These are phyloP conservation scores for Chloroceryle amazona DNA, from an alignment of 2,797 vertebrate genomes.

Conservation along the genomic window DNA sequence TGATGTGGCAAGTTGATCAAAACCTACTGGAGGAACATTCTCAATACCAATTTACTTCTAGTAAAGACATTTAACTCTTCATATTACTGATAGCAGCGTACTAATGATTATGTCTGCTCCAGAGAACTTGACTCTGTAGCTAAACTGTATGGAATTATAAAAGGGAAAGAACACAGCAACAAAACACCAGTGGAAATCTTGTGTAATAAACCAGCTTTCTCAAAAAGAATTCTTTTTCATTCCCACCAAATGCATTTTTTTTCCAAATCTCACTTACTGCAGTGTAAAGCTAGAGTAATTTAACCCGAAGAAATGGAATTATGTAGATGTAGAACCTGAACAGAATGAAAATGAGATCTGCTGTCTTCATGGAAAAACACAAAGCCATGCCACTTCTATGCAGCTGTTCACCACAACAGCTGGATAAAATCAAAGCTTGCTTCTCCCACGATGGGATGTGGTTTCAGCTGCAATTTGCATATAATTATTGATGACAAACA, in stretches of 20 bases:
- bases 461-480: neutral
- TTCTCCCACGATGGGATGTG: neutral
- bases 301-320: neutral
- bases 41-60: neutral
- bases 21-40: neutral
- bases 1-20: neutral
- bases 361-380: neutral
- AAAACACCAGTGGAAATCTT: neutral
- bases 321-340: neutral
- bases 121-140: accelerated
- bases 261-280: neutral
- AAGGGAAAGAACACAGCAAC: neutral
- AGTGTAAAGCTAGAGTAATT: neutral
- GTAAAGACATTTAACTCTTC: neutral
- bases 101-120: neutral
- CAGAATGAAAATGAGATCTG: neutral
- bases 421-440: constrained; percentile 13
- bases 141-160: neutral
- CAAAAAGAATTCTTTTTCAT: neutral
- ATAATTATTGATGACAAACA: neutral
- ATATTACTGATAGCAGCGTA: neutral
- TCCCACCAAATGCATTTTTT: neutral
- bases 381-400: neutral
- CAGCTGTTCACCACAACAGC: neutral
- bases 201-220: neutral